Conservation (phyloP, 2,113 vertebrate genomes). For the Baryphthengus martii region DNA sequence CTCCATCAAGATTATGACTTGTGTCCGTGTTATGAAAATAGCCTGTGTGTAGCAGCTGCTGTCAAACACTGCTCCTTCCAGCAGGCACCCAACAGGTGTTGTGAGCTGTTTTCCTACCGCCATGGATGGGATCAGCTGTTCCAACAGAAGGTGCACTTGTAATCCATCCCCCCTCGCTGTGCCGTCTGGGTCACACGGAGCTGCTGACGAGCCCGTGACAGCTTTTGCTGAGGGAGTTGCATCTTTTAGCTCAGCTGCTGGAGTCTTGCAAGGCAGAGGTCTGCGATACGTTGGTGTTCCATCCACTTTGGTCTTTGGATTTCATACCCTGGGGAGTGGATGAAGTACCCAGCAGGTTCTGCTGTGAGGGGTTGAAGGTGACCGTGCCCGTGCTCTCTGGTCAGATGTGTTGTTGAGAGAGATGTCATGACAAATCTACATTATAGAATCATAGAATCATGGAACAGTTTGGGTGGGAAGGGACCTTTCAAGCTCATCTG, state of each 20-base stretch:
- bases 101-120: background rate
- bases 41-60: background rate
- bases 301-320: background rate
- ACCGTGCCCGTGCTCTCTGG: background rate
- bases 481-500: background rate
- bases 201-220: background rate
- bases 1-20: conserved; percentile 41
- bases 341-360: background rate
- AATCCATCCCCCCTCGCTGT: background rate
- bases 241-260: background rate
- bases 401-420: background rate
- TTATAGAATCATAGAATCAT: background rate
- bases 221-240: background rate
- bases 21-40: background rate
- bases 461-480: background rate
- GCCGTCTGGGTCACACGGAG: background rate
- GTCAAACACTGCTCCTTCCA: background rate
- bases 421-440: background rate
- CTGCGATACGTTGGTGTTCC: rapidly evolving
- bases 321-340: background rate
- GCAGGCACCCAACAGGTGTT: conserved; percentile 24
- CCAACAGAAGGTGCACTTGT: conserved; percentile 34
- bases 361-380: background rate
- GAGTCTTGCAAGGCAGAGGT: background rate
- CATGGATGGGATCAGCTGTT: conserved; percentile 38